These are phyloP conservation scores for Xenopus borealis DNA, from an alignment of 2,113 vertebrate genomes.

Conservation along the genomic window DNA sequence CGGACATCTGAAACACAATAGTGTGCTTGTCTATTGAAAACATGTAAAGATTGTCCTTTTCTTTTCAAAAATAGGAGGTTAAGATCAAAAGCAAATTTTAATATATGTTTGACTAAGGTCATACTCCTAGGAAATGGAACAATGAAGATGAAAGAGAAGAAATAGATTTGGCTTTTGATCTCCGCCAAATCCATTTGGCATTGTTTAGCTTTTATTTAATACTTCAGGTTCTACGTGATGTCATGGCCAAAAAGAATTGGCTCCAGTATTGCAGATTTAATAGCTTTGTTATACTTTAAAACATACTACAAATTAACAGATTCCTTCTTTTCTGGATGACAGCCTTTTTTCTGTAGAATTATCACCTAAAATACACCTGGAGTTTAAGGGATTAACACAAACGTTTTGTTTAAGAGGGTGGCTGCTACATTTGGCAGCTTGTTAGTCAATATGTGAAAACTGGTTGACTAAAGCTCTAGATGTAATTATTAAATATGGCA, in stretches of 20 bases:
- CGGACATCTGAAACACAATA: conserved; percentile 68
- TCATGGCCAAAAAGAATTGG: conserved; percentile 56
- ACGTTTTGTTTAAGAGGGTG: background rate
- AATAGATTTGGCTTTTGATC: conserved; percentile 68
- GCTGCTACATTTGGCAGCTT: background rate
- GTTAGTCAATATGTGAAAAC: too few relatives aligned
- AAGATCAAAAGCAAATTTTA: conserved; percentile 75
- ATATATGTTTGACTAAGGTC: conserved; percentile 81
- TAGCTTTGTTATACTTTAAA: conserved; percentile 53
- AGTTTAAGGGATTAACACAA: background rate
- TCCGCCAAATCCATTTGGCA: conserved; percentile 72
- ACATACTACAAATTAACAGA: conserved; percentile 45
- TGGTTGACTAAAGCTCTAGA: background rate
- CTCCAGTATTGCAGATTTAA: conserved; percentile 53
- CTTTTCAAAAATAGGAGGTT: conserved; percentile 44
- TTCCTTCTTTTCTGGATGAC: conserved; percentile 6
- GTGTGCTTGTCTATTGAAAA: conserved; percentile 65
- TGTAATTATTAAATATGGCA: background rate
- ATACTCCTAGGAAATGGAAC: conserved; percentile 76
- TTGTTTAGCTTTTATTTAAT: conserved; percentile 75
- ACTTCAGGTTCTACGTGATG: conserved; percentile 60
- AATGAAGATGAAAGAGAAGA: conserved; percentile 74
- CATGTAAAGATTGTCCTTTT: conserved; percentile 63
- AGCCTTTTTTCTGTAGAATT: background rate
- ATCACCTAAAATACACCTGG: background rate